A percentile compares a stretch with the other conserved stretches of the same genome.
Evolutionary conservation across 2,888 invertebrate species (phyloP).

Genomic region (Lasioglossum lativentre): DNA sequence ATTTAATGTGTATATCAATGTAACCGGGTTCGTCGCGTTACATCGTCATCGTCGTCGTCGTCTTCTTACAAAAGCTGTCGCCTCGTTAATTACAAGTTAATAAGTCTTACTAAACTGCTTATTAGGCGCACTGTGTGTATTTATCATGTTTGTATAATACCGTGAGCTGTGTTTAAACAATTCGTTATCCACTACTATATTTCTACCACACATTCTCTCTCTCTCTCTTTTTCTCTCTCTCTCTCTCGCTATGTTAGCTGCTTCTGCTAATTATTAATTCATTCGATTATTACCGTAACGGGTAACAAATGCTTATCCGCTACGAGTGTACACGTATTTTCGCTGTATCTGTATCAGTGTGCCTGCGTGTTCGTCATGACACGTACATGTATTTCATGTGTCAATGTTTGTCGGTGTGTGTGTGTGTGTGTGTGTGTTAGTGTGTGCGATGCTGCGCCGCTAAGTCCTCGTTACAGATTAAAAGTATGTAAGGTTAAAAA

Average conservation of each 20-base stretch:
- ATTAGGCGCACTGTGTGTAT: conserved; percentile 40
- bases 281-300: conserved; percentile 35
- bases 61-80: conserved; percentile 66
- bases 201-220: conserved; percentile 5
- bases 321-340: conserved; percentile 6
- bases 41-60: conserved; percentile 41
- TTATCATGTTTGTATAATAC: conserved; percentile 13
- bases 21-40: conserved; percentile 58
- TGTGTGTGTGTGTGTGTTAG: background rate
- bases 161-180: conserved; percentile 19
- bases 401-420: background rate
- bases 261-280: conserved; percentile 37
- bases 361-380: background rate
- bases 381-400: background rate
- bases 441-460: conserved; percentile 45
- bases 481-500: conserved; percentile 68
- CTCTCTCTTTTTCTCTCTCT: conserved; percentile 1
- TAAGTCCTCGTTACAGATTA: conserved; percentile 58
- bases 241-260: background rate
- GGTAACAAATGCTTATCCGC: conserved; percentile 34
- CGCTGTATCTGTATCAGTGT: background rate
- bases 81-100: conserved; percentile 48
- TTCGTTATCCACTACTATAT: conserved; percentile 16
- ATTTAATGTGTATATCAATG: conserved; percentile 52
- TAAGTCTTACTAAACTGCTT: conserved; percentile 57